Evolutionary conservation across 2,888 invertebrate species (phyloP), one percentile per base, ranked within the genome.

Genomic region (Coleophora deauratella): DNA sequence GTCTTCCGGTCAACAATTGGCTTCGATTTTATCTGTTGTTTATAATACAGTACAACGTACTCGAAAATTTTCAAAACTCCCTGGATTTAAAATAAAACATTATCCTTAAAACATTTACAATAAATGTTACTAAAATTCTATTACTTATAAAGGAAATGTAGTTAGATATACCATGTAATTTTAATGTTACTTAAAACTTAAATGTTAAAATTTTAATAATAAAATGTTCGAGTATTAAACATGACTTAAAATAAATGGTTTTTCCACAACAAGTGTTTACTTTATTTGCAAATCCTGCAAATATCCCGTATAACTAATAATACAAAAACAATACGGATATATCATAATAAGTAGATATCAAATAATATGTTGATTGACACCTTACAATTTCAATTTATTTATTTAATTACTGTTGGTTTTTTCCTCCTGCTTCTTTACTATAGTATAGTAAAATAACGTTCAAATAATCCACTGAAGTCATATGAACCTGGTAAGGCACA

Each of bases 171-270:
- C 14, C 34, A 66, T 67, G 64, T 71, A 69, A 62, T 62, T 65
- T 65, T 21, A 21, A 21, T 21, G 21, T 21, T 21, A 21, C 53
- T 31, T 31, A 68, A 57, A 62, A 77, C 68, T 73, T 75, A 66
- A 70, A 80, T 80, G 75, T 81, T 78, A 75, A 74, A 72, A 78
- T 71, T 75, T 72, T 77, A 76, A 73, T 82, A 74, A 68, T 69
- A 62, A 64, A 60, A 65, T 68, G 62, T 68, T 68, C 63, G 57
- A 72, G 68, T 68, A 72, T 62, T 71, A 66, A 68, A 75, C 72
- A 79, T 65, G 72, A 35, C 35, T 42, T 31, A 45, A 41, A 45
- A 39, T 79, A 80, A 81, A 82, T 80, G 80, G 77, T 82, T 84
- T 84, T 73, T 68, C 76, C 69, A 72, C 71, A 57, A 48, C n/a